Percentiles rank a stretch among this genome's conserved stretches.
These are phyloP conservation scores for Hephaestus fuliginosus DNA, from an alignment of 2,797 vertebrate species.

Conservation along the genomic window DNA sequence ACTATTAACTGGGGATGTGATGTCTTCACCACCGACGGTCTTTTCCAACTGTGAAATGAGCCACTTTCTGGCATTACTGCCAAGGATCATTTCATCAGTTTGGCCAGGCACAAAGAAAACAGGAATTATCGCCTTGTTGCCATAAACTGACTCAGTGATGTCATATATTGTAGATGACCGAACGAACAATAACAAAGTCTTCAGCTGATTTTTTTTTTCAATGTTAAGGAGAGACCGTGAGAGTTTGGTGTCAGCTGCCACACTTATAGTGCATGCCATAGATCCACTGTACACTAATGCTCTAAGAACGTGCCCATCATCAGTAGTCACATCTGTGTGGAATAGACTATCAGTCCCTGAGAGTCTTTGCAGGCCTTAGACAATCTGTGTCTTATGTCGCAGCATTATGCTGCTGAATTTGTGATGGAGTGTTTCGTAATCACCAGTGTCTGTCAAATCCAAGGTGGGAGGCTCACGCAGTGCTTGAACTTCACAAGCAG, in stretches of 20 bases:
- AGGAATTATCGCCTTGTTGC: slow-evolving; percentile 37
- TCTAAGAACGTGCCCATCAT: not conserved
- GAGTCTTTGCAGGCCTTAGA: not conserved
- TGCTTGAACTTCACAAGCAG: not conserved
- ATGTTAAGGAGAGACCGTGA: not conserved
- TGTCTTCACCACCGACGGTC: not conserved
- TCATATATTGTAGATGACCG: slow-evolving; percentile 52
- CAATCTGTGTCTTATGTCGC: not conserved
- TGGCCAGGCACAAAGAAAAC: slow-evolving; percentile 50
- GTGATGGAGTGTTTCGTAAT: not conserved
- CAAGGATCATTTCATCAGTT: slow-evolving; percentile 9
- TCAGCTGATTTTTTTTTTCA: slow-evolving; percentile 6
- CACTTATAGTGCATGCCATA: slow-evolving; percentile 50
- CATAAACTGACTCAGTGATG: slow-evolving; percentile 28
- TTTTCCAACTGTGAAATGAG: slow-evolving; percentile 21
- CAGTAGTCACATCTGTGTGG: slow-evolving; percentile 39
- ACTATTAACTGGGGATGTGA: not conserved
- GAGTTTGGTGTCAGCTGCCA: slow-evolving; percentile 11
- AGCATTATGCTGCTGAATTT: not conserved
- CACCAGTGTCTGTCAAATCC: not conserved
- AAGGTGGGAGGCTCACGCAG: slow-evolving; percentile 24
- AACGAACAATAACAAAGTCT: slow-evolving; percentile 50
- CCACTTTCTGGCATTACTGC: slow-evolving; percentile 45
- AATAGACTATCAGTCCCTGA: slow-evolving; percentile 37
- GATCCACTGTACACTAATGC: slow-evolving; percentile 55